Percentiles rank a stretch among this genome's conserved stretches.
Conservation (phyloP, 2,113 vertebrate species). For the Otocyon megalotis region DNA sequence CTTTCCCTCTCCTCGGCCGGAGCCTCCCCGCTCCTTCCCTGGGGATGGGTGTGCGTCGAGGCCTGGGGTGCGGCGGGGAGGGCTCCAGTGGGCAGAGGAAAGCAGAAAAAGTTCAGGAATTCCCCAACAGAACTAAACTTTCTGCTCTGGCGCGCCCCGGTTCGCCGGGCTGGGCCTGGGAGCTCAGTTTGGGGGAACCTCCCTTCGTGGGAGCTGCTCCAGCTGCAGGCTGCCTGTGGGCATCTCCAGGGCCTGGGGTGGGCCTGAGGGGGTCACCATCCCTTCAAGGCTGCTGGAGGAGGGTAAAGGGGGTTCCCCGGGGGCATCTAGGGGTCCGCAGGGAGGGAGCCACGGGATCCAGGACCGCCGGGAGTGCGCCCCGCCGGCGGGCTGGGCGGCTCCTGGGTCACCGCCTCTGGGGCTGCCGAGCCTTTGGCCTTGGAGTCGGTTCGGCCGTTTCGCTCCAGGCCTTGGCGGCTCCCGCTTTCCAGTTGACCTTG, state of each 20-base stretch:
- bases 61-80: background rate
- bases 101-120: conserved; percentile 63
- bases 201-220: background rate
- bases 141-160: background rate
- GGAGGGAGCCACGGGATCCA: background rate
- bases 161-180: background rate
- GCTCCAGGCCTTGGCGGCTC: background rate
- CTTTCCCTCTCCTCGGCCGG: background rate
- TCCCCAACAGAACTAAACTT: conserved; percentile 60
- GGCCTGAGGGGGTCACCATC: background rate
- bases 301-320: background rate
- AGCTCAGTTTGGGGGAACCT: background rate
- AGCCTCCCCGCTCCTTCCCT: conserved; percentile 49
- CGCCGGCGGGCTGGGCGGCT: background rate
- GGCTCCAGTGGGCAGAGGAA: background rate
- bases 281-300: background rate
- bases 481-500: conserved; percentile 79
- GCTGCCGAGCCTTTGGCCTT: conserved; percentile 66
- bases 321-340: background rate
- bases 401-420: background rate
- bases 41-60: conserved; percentile 8
- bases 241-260: background rate
- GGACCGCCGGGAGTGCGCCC: background rate
- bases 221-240: background rate
- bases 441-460: conserved; percentile 47